Evolutionary conservation across 2,113 vertebrate species (phyloP).

Genomic region (Alectura lathami): DNA sequence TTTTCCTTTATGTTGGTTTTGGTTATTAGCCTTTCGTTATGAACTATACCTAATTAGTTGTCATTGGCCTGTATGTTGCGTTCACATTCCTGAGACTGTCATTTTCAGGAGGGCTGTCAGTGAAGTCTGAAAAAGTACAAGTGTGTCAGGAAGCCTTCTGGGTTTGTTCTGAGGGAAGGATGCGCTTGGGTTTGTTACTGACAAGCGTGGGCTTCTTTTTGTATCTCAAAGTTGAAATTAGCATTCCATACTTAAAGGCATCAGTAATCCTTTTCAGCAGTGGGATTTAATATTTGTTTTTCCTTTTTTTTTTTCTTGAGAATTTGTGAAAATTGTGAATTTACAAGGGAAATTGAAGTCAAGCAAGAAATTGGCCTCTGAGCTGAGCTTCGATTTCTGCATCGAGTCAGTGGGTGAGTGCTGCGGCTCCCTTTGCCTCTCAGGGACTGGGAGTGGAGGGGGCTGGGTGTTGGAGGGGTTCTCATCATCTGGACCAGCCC

Average conservation of each 20-base stretch:
- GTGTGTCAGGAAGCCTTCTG: rapidly evolving
- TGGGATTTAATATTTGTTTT: slow-evolving; percentile 1
- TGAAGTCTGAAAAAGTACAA: not conserved
- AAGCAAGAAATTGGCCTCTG: slow-evolving; percentile 96
- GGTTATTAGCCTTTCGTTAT: no score
- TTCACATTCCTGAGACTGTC: not conserved
- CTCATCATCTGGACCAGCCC: not conserved
- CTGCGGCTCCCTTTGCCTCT: not conserved
- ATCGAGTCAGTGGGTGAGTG: slow-evolving; percentile 95
- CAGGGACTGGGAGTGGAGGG: not conserved
- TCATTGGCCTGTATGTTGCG: no score
- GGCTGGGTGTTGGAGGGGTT: not conserved
- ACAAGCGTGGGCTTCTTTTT: not conserved
- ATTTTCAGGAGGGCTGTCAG: not conserved
- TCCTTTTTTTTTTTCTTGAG: slow-evolving; percentile 71
- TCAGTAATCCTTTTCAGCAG: not conserved
- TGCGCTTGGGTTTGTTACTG: not conserved
- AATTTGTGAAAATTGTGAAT: slow-evolving; percentile 98
- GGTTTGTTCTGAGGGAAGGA: not conserved
- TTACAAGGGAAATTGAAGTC: slow-evolving; percentile 95
- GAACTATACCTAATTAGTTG: no score
- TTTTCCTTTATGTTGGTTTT: no score
- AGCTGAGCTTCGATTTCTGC: slow-evolving; percentile 97
- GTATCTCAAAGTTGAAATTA: not conserved
- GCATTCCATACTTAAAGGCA: not conserved